A percentile compares a stretch with the other conserved stretches of the same genome.
phyloP scores from a whole-genome alignment of 2,113 vertebrate genomes.

The Nesospiza acunhae region DNA sequence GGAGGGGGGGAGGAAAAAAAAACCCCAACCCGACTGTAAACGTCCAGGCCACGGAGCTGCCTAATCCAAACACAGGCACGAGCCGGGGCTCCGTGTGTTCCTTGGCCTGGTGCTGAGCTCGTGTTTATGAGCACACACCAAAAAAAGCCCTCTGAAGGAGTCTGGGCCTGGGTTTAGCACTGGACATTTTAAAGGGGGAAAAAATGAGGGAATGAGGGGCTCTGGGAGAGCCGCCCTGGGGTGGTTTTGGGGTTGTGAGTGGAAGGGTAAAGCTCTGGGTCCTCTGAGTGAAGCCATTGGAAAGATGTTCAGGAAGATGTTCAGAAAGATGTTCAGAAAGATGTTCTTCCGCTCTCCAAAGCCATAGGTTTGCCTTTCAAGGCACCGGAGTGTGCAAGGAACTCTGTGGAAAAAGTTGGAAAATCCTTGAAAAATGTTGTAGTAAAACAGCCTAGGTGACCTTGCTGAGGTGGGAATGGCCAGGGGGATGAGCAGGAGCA shows the following conservation, averaged over 20 bases:
- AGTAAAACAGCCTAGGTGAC: background rate
- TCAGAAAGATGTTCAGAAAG: background rate
- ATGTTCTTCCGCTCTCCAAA: background rate
- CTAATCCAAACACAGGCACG: conserved; percentile 58
- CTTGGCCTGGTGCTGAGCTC: conserved; percentile 36
- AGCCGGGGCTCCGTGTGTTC: conserved; percentile 24
- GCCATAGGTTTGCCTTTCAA: background rate
- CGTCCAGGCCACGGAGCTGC: conserved; percentile 27
- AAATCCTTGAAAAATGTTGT: background rate
- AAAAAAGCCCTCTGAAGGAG: background rate
- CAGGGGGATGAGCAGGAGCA: background rate
- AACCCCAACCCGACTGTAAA: background rate
- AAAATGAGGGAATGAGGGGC: background rate
- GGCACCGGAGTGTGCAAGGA: background rate
- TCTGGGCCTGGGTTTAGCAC: background rate
- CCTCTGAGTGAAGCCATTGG: accelerated
- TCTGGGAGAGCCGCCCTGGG: background rate
- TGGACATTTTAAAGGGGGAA: background rate
- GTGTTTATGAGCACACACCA: background rate
- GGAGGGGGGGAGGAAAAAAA: background rate
- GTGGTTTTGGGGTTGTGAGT: background rate
- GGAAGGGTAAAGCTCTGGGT: background rate
- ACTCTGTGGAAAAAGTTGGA: background rate
- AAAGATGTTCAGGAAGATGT: background rate
- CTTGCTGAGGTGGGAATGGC: background rate